Base-by-base conservation (phyloP, 1,140 invertebrate genomes). In the Pseudomyrmex pallidus region DNA sequence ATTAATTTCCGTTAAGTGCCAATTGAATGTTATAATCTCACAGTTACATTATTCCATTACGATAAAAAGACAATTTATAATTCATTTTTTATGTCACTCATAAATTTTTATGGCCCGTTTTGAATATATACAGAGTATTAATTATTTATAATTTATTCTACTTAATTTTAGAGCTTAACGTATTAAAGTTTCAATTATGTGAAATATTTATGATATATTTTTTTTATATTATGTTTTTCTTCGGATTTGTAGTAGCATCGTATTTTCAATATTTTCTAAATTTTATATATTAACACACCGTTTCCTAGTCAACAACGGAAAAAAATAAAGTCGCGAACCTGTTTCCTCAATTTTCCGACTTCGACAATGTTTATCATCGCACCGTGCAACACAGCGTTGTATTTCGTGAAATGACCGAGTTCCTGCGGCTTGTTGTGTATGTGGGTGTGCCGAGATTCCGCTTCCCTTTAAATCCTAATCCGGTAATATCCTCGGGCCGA, bases 391-490 rank as follows among this genome's bases (percentile, higher is more conserved):
- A 76, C 54, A 20, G 74, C 46, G 74, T 17, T 10, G 20, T 70
- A 80, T 61, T 72, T 68, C 46, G 66, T 12, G 66, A 46, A 72
- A 59, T 80, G 76, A 80, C 76, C 76, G 76, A 80, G 76, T 80
- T 80, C 12, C 76, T 50, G 68, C 54, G 66, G 46, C 46, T 13
- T 35, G 35, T 35, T 35, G 35, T 35, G 35, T 35, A 35, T 7
- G 35, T 35, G 35, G 35, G 5, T 35, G 25, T n/a, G 17, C n/a
- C 48, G 66, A 25, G 64, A 78, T 70, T 59, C 59, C 59, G 73
- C 15, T 66, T 87, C 70, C 68, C 82, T 76, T 85, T 67, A 82
- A 85, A 87, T 87, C 83, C 74, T 88, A 88, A 88, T 88, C 87
- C 86, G 64, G 52, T 87, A 85, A 88, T 87, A 88, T 88, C 86